Base-by-base conservation (phyloP, 2,113 vertebrate genomes). In the Clarias batrachus region DNA sequence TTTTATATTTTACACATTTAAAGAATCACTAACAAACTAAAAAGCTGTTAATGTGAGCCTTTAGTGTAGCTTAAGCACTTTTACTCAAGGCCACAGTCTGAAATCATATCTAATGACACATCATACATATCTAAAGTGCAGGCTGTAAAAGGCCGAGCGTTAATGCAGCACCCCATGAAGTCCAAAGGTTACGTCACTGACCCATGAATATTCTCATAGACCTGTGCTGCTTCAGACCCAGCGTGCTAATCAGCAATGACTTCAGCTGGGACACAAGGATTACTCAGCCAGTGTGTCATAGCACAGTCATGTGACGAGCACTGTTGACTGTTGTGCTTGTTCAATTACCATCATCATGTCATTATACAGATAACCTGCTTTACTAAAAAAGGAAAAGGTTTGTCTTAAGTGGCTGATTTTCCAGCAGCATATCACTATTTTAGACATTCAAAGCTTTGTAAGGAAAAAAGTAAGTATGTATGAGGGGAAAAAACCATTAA, bases 321-420 rank as follows among this genome's bases (percentile, higher is more conserved):
- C 30, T 41, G 65, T 60, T 56, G 73, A 62, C 62, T 52, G 27
- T 77, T 78, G 65, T 63, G 1, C 62, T 83, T 17, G 57, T 62
- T 84, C 88, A 90, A 86, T 90, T 82, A 54, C 66, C 66, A 88
- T 68, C 66, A 88, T 68, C 87, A 88, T 63, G 14, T 84, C 66
- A 89, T 73, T 81, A 83, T 63, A 30, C 7, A 73, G 17, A 73
- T 21, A 13, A 79, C 41, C 41, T 76, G 37, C 48, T 80, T 73
- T 74, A 65, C 56, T 59, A 11, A 57, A 73, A 41, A 60, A 79
- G 7, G 25, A 70, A 68, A 21, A 19, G 62, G 1, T 62, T 19
- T 33, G 71, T 73, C 12, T n/a, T 13, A 37, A 79, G 11, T 79
- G 11, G 41, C 11, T 63, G 59, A 54, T 21, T 27, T 83, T 52